Evolutionary conservation across 2,888 invertebrate genomes (phyloP), one percentile per base, ranked within the genome.

Genomic region (Acrocyrtus sp.): DNA sequence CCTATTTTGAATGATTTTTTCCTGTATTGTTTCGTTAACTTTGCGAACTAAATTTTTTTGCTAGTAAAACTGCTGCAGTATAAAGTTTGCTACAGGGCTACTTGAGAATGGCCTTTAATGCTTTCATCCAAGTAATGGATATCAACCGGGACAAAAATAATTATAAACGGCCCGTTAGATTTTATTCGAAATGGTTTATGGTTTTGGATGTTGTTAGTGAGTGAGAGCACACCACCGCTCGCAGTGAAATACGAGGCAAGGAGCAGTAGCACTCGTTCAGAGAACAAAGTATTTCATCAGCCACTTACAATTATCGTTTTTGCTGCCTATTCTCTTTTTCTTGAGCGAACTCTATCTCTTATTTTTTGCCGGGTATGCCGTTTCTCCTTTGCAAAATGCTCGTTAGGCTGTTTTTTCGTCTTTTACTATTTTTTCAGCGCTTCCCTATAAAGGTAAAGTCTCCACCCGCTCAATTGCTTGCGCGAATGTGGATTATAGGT

Each of bases 161-260:
- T 68, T 73, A 73, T 68, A 62, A 67, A 54, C 62, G 56, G 51
- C 51, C 74, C 74, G 74, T 74, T 74, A 74, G 48, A 57, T 69
- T 74, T 74, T 69, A 74, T 74, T 74, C 43, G 63, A 69, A 74
- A 74, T 69, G 63, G 68, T 69, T 69, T 74, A 74, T 69, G 69
- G 69, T 73, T 67, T 73, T 57, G 56, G 41, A 67, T 58, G 56
- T 63, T 56, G 67, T 22, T 47, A 57, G 69, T 54, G 48, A 62
- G n/a, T n/a, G n/a, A n/a, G 56, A 69, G 56, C 41, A 62, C 50
- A 57, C 48, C 63, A n/a, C n/a, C n/a, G n/a, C n/a, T n/a, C n/a
- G n/a, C n/a, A n/a, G n/a, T n/a, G n/a, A n/a, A n/a, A n/a, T n/a
- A n/a, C n/a, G n/a, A n/a, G n/a, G n/a, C n/a, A n/a, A n/a, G n/a